Evolutionary conservation across 2,888 invertebrate genomes (phyloP), one percentile per base, ranked within the genome.

Genomic region (Mythimna albipuncta): DNA sequence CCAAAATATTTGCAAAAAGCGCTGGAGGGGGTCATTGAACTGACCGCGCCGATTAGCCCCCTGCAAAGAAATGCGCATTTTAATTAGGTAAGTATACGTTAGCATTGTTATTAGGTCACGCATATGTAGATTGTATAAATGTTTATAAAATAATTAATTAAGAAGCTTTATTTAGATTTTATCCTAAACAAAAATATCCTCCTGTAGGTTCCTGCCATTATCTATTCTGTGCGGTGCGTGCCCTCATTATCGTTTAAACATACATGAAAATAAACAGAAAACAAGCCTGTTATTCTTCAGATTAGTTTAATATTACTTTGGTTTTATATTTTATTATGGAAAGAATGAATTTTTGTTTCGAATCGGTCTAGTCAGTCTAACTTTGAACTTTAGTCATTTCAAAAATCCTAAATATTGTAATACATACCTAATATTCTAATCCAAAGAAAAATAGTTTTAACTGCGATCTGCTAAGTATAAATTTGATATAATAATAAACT

Each of bases 1-100:
- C 82, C 75, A 78, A 1, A 26, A 26, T 79, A 66, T 82, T 80
- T 75, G 82, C 78, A 61, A 82, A 82, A 61, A 84, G 57, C 78
- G 65, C 75, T 77, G 67, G 69, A 64, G n/a, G 11, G 55, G 72
- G 80, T 81, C 85, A 77, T 62, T 59, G 84, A 77, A 52, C 85
- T 19, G 32, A 54, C 52, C 69, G 58, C 44, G 57, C 58, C 32
- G 66, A 41, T 75, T 38, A 74, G 67, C 68, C 84, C 76, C 80
- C 80, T 75, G 80, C 84, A 72, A 72, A 82, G 85, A 19, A 58
- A 64, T 76, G 64, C 58, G 69, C 65, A 69, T 76, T 75, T 72
- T 72, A 76, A 68, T 81, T 77, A 41, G 13, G 32, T 61, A 26
- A 26, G 26, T 26, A 26, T 26, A 66, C 58, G 55, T 68, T 52